Evolutionary conservation across 2,113 vertebrate genomes (phyloP), one percentile per base, ranked within the genome.

Genomic region (Dipodomys stephensi): DNA sequence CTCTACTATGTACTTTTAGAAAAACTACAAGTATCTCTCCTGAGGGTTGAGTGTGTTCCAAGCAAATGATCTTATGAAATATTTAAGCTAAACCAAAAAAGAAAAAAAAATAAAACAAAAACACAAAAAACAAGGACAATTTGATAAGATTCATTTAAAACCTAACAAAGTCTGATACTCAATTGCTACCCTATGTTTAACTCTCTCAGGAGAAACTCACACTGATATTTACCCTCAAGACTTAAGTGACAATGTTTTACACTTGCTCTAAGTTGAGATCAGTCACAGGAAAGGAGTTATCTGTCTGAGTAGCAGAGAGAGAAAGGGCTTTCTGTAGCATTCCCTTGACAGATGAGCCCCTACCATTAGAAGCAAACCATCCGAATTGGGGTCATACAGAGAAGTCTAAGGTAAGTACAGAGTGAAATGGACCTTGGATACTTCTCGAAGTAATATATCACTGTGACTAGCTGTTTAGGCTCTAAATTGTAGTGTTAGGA

Each of bases 281-380:
- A 89, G 44, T 77, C 28, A 81, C 44, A 67, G 7, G 11, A 77
- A 74, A 84, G 1, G 32, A 76, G 20, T 71, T 92, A 83, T 79
- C 67, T 68, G 53, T 79, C 67, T 68, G 67, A 71, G 22, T 19
- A 62, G 20, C 60, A 87, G 8, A 77, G 22, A 77, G 22, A 95
- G 32, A 79, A 27, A 83, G 88, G 46, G 1, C 35, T 83, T 85
- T 62, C 64, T 23, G 60, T 0, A 84, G 64, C 60, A 15, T 15
- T 20, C 19, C 46, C 4, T 18, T 25, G 13, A 77, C 28, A 25
- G 67, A 39, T 4, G 53, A 74, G 4, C 91, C 79, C 32, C 86
- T 73, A 81, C 84, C 49, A 78, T 91, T 71, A 92, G 85, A 96
- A 96, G 96, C 53, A 95, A 13, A 46, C 19, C 90, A 53, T 64